These are phyloP conservation scores for Sericinus montela DNA, from an alignment of 2,888 invertebrate genomes.

Conservation along the genomic window DNA sequence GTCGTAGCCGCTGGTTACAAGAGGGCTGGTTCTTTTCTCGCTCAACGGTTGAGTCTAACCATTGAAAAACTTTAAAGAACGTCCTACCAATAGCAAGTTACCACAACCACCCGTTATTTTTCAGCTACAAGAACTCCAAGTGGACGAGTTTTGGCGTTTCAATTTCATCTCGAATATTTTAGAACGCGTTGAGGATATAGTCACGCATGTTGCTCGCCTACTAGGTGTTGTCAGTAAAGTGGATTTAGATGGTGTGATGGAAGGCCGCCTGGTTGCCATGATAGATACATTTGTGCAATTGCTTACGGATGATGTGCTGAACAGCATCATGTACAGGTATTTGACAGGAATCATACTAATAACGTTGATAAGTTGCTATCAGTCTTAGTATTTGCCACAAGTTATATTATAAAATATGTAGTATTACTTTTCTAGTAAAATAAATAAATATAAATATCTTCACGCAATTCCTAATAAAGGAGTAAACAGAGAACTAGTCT, in stretches of 20 bases:
- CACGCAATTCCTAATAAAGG: no score
- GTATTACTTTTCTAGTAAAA: no score
- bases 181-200: constrained; percentile 47
- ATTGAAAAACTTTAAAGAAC: no score
- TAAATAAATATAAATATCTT: no score
- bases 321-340: constrained; percentile 68
- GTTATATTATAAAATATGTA: no score
- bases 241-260: constrained; percentile 45
- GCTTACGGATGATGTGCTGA: constrained; percentile 63
- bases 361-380: no score
- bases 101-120: background rate
- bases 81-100: background rate
- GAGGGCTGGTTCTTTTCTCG: no score
- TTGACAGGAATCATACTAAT: no score
- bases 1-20: no score
- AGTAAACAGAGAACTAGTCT: no score
- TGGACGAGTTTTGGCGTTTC: constrained; percentile 67
- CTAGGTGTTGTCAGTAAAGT: constrained; percentile 62
- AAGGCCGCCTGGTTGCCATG: constrained; percentile 52
- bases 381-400: no score
- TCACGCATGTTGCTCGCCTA: constrained; percentile 60
- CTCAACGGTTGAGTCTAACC: no score
- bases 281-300: constrained; percentile 64
- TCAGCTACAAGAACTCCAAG: constrained; percentile 57
- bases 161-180: constrained; percentile 67